phyloP scores from a whole-genome alignment of 2,113 vertebrate genomes.

The Misgurnus mizolepis region DNA sequence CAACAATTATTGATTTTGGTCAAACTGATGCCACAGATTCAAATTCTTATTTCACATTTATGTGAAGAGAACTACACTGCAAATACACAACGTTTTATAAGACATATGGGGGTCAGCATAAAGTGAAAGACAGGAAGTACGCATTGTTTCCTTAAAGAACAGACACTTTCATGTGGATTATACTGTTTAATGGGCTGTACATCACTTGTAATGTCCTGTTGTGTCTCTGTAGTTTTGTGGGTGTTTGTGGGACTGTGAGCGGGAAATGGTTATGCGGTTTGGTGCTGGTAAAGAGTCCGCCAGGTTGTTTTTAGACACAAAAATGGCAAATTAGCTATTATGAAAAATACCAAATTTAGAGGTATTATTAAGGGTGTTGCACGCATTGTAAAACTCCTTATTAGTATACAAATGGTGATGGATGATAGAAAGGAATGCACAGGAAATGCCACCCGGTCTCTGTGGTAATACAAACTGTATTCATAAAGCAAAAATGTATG shows the following conservation, averaged over 20 bases:
- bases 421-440: neutral
- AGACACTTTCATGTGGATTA: slow-evolving; percentile 10
- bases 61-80: too few relatives aligned
- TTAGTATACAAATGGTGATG: neutral
- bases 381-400: neutral
- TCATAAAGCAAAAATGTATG: neutral
- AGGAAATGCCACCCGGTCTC: neutral
- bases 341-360: neutral
- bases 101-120: neutral
- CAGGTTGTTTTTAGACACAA: neutral
- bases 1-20: neutral
- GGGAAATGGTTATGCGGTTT: slow-evolving; percentile 11
- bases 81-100: neutral
- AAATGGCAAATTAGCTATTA: slow-evolving; percentile 3
- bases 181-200: neutral
- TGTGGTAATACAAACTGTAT: neutral
- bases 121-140: neutral
- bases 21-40: neutral
- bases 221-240: neutral
- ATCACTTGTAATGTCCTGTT: neutral
- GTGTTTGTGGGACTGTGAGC: slow-evolving; percentile 11
- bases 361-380: neutral
- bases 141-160: neutral
- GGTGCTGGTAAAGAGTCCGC: slow-evolving; percentile 22
- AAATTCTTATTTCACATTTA: neutral